Base-by-base conservation (phyloP, 2,113 vertebrate species). In the Murina feae region DNA sequence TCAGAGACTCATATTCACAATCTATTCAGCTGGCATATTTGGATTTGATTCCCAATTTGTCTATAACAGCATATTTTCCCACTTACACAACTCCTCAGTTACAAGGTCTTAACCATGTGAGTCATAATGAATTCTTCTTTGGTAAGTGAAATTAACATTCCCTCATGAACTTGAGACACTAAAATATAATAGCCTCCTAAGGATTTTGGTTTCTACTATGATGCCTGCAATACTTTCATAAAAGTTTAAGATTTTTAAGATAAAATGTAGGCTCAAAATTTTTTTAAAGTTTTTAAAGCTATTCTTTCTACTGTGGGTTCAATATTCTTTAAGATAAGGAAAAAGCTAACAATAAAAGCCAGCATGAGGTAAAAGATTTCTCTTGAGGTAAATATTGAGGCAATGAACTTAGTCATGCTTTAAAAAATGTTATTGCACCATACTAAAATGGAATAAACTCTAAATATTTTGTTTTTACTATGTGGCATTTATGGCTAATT, bases 41-140 rank as follows among this genome's bases (percentile, higher is more conserved):
- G 90, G 51, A 63, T 69, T 66, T 78, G 44, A 35, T 74, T 49
- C 85, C 82, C 49, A 28, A 17, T 82, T 44, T 88, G 68, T 93
- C 81, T 92, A 4, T 82, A 84, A 92, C 25, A 96, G 87, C 80
- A 30, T 32, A 23, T 49, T 74, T 94, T 93, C 90, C 75, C 85
- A 88, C 95, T 63, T 91, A 39, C 12, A 1, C 68, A 35, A 74
- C 49, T 88, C 85, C 88, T 84, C 72, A 71, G 60, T 82, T 93
- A 96, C 78, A 93, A 95, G 85, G 87, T 90, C 96, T 94, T 92
- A 95, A 86, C 94, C 92, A 88, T 78, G 49, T 93, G 84, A 94
- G 30, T 94, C 95, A 94, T 68, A 92, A 58, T 35, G 81, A 96
- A 93, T 76, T 91, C 47, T 87, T 96, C 91, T 78, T 86, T 89